A percentile compares a stretch with the other conserved stretches of the same genome.
Evolutionary conservation across 2,797 vertebrate genomes (phyloP).

Genomic region (Perodicticus potto): DNA sequence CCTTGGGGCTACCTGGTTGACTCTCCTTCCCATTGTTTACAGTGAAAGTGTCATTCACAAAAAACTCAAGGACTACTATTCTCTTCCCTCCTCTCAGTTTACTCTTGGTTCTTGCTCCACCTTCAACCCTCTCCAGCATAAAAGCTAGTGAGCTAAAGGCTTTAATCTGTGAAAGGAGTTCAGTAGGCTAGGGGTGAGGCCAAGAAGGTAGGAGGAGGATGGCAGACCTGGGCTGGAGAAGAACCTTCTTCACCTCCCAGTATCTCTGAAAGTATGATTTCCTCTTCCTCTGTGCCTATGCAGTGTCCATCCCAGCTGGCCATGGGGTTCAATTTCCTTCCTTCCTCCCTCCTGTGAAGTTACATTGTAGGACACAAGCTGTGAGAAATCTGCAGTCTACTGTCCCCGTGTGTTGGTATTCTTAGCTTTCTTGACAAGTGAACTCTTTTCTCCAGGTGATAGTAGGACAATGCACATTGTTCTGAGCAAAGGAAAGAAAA

Average conservation of each 20-base stretch:
- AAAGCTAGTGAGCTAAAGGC: constrained; percentile 75
- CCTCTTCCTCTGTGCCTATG: constrained; percentile 55
- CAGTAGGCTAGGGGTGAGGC: constrained; percentile 70
- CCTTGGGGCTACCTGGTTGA: constrained; percentile 86
- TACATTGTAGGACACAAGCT: constrained; percentile 88
- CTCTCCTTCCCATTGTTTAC: constrained; percentile 88
- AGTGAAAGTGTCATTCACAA: constrained; percentile 86
- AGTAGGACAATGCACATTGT: constrained; percentile 85
- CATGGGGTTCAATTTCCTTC: constrained; percentile 69
- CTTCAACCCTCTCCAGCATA: constrained; percentile 74
- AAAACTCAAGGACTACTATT: constrained; percentile 88
- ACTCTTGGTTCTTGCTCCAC: constrained; percentile 78
- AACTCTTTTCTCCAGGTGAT: constrained; percentile 81
- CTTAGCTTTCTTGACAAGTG: constrained; percentile 82
- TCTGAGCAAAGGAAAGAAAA: constrained; percentile 83
- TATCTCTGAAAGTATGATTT: constrained; percentile 19
- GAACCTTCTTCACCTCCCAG: constrained; percentile 13
- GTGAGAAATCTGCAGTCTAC: constrained; percentile 88
- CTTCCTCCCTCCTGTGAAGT: constrained; percentile 79
- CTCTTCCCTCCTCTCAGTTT: constrained; percentile 84
- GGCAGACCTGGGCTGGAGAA: constrained; percentile 60
- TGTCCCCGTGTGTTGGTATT: constrained; percentile 84
- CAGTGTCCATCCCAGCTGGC: constrained; percentile 58
- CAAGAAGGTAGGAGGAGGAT: constrained; percentile 75
- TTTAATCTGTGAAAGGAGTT: constrained; percentile 64